Conservation (phyloP, 2,888 invertebrate genomes). For the Agrenia bidenticulata region DNA sequence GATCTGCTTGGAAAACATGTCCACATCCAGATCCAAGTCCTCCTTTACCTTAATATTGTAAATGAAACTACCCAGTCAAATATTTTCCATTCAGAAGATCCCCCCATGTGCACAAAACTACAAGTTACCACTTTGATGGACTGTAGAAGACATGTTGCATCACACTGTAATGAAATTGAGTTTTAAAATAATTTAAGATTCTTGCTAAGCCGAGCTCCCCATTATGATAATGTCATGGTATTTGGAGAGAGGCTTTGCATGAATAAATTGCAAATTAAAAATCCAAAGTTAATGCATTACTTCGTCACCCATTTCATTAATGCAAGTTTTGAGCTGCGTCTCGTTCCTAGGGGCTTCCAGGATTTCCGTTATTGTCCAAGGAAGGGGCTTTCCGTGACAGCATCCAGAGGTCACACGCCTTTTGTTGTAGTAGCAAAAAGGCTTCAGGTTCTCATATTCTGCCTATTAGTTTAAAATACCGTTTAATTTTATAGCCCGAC, state of each 20-base stretch:
- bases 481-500: too few species aligned
- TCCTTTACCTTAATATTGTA: conserved; percentile 34
- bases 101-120: too few species aligned
- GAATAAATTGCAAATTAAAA: background rate
- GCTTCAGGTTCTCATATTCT: conserved; percentile 32
- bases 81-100: too few species aligned
- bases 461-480: conserved; percentile 19
- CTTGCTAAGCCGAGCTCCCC: too few species aligned
- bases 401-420: conserved; percentile 34
- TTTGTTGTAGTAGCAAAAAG: conserved; percentile 31
- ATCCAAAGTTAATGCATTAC: conserved; percentile 9
- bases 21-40: conserved; percentile 44
- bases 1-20: conserved; percentile 31
- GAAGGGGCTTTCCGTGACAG: conserved; percentile 46
- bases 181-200: too few species aligned
- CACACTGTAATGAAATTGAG: conserved; percentile 42
- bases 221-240: too few species aligned
- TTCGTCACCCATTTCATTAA: conserved; percentile 36
- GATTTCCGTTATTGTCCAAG: conserved; percentile 44
- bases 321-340: conserved; percentile 30
- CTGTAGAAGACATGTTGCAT: conserved; percentile 43
- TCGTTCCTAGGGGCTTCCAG: conserved; percentile 43
- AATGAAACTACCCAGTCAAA: too few species aligned
- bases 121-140: conserved; percentile 33
- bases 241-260: too few species aligned